Percentiles rank a stretch among this genome's conserved stretches.
These are phyloP conservation scores for Rhynchomys soricoides DNA, from an alignment of 2,113 vertebrate species.

Conservation along the genomic window DNA sequence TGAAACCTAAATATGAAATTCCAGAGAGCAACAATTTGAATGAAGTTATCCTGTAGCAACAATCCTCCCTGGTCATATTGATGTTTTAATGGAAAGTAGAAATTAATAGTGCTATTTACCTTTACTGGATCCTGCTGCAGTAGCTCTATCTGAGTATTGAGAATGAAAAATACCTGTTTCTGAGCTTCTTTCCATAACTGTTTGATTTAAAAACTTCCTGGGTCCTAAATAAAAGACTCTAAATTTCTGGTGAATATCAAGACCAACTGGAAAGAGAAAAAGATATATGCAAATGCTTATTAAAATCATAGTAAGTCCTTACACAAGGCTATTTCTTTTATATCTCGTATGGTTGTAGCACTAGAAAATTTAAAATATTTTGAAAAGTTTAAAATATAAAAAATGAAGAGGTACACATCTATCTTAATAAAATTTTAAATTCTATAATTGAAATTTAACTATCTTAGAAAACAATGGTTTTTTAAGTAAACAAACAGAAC, in stretches of 20 bases:
- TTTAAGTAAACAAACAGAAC: slow-evolving; percentile 39
- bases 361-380: slow-evolving; percentile 22
- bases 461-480: slow-evolving; percentile 45
- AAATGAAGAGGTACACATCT: slow-evolving; percentile 34
- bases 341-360: background rate
- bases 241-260: slow-evolving; percentile 93
- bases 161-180: slow-evolving; percentile 73
- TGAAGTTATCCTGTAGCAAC: background rate
- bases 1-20: slow-evolving; percentile 23
- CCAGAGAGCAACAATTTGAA: background rate
- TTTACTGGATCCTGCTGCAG: slow-evolving; percentile 70
- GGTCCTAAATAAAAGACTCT: slow-evolving; percentile 88
- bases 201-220: slow-evolving; percentile 80
- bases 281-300: slow-evolving; percentile 51
- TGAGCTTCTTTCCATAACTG: slow-evolving; percentile 68
- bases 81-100: slow-evolving; percentile 42
- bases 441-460: slow-evolving; percentile 44
- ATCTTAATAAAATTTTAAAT: slow-evolving; percentile 45
- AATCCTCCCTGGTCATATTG: background rate
- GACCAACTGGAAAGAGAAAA: slow-evolving; percentile 89
- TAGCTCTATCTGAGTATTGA: slow-evolving; percentile 50
- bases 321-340: slow-evolving; percentile 14
- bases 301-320: slow-evolving; percentile 10
- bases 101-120: slow-evolving; percentile 77
- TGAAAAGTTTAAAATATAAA: slow-evolving; percentile 7